These are phyloP conservation scores for Periophthalmodon schlosseri DNA, from an alignment of 2,113 vertebrate species.

Conservation along the genomic window DNA sequence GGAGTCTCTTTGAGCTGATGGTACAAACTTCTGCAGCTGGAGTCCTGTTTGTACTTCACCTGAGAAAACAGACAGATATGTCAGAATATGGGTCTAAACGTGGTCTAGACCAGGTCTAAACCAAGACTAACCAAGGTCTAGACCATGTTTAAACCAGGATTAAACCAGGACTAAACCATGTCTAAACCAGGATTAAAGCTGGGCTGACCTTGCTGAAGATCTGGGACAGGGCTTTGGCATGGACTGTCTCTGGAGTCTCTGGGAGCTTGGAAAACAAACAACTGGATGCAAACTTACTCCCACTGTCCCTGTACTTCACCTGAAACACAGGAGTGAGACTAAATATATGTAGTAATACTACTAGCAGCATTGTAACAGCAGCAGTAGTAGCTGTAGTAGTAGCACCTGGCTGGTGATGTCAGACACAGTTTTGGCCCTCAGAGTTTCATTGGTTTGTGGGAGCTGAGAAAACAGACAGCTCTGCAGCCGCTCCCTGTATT, in stretches of 20 bases:
- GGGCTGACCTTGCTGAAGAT: constrained; percentile 62
- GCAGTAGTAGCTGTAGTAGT: background rate
- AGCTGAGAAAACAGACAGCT: constrained; percentile 53
- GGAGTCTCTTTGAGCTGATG: constrained; percentile 61
- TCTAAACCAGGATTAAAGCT: background rate
- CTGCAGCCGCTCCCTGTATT: constrained; percentile 80
- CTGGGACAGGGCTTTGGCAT: constrained; percentile 44
- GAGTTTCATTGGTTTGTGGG: constrained; percentile 49
- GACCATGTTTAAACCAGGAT: no score
- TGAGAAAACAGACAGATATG: constrained; percentile 26
- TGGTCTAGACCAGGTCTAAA: background rate
- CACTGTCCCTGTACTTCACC: constrained; percentile 84
- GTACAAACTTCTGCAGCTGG: constrained; percentile 41
- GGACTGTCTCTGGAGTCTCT: constrained; percentile 73
- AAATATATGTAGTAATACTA: background rate
- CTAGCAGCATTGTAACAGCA: background rate
- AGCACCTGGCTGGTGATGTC: constrained; percentile 63
- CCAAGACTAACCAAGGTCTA: background rate
- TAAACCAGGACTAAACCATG: background rate
- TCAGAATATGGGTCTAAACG: background rate
- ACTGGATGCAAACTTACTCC: constrained; percentile 75
- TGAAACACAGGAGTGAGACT: constrained; percentile 27
- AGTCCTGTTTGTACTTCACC: constrained; percentile 61
- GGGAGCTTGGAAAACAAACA: constrained; percentile 86
- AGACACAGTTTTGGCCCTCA: constrained; percentile 49